Conservation (phyloP, 2,797 vertebrate genomes). For the Threskiornis aethiopicus region DNA sequence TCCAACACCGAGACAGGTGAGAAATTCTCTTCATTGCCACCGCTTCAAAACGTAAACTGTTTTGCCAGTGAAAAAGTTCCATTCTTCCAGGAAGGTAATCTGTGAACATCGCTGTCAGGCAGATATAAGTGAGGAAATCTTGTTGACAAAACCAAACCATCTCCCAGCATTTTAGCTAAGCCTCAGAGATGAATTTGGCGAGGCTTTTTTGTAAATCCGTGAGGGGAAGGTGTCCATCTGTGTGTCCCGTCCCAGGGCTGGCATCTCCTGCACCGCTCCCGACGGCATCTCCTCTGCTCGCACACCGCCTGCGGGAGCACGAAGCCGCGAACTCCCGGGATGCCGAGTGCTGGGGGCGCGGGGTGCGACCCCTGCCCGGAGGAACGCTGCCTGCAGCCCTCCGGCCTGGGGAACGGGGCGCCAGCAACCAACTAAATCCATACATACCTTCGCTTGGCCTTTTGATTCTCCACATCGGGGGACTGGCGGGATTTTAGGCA, state of each 20-base stretch:
- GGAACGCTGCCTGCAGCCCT: neutral
- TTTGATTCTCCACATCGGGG: accelerated
- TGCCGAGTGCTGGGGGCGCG: neutral
- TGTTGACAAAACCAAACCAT: neutral
- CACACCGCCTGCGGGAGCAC: neutral
- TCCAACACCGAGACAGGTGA: neutral
- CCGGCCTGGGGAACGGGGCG: neutral
- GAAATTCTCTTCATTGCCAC: neutral
- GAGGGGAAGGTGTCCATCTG: accelerated
- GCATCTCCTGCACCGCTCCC: accelerated
- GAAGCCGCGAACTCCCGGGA: accelerated
- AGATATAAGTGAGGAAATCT: neutral
- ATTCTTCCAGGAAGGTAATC: neutral
- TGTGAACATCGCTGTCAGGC: accelerated
- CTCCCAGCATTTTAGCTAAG: neutral
- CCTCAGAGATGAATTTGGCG: neutral
- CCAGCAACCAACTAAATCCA: neutral
- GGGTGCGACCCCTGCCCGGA: accelerated
- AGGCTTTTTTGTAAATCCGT: neutral
- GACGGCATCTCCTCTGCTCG: neutral
- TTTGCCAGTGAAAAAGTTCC: neutral
- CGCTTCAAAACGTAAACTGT: neutral
- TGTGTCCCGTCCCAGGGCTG: neutral
- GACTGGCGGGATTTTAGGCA: accelerated
- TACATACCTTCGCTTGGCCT: neutral